Evolutionary conservation across 2,113 vertebrate genomes (phyloP), one percentile per base, ranked within the genome.

Genomic region (Nicator chloris): DNA sequence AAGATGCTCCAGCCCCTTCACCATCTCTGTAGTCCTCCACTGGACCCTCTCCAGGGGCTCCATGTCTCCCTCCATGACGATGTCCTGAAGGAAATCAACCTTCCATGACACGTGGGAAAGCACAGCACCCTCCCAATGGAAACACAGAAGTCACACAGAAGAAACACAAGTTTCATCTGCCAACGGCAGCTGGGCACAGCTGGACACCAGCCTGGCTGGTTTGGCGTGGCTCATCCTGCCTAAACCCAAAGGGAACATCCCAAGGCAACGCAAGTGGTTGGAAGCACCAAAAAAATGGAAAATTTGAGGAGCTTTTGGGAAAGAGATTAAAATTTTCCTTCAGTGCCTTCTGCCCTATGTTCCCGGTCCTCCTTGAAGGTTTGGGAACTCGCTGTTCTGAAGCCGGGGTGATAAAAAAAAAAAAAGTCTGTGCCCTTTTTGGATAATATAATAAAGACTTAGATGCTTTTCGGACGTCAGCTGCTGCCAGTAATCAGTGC

Each of bases 361-460:
- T 28, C 56, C 51, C 0, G 0, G 80, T 28, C 51, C 82, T 64
- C 22, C 69, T 61, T 83, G 73, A 93, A 72, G 73, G 66, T 44
- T 82, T 76, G 90, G 59, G 72, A 69, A 92, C 93, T 90, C 10
- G 0, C 33, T 84, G 86, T 91, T 91, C 94, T 82, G 45, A 86
- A 82, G 90, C 82, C 5, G 39, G 73, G 71, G 33, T 0, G 11
- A 73, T 44, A 5, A 70, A 44, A 6, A 80, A 81, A 72, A 88
- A 82, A 82, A 82, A 76, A 44, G 16, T 30, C 84, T 40, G 30
- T 73, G 93, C 75, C 84, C 82, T 91, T 95, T 95, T 68, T 66
- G 86, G 81, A 76, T 95, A 95, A 93, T 73, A 87, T 50, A 93
- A 95, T 95, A 95, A 96, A 92, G 89, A 65, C 78, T 84, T 85